Conservation (phyloP, 2,113 vertebrate species). For the Eulacestoma nigropectus region DNA sequence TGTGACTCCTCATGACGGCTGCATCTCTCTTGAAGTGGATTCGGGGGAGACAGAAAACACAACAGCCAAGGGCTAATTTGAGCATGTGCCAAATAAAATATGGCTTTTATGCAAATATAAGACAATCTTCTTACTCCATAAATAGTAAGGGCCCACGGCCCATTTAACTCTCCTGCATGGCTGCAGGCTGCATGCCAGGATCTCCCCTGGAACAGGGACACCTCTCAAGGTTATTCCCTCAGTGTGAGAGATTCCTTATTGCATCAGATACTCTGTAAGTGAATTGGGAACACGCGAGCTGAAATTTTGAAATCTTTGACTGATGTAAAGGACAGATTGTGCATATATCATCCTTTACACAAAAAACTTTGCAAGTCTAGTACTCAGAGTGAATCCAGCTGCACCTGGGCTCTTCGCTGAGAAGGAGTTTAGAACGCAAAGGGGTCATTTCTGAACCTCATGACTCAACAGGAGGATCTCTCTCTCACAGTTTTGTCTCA, state of each 20-base stretch:
- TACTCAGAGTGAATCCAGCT: background rate
- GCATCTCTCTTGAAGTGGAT: background rate
- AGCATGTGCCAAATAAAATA: background rate
- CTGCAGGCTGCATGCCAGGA: background rate
- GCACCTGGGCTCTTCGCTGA: background rate
- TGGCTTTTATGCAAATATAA: background rate
- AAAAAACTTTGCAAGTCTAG: background rate
- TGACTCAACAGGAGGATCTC: background rate
- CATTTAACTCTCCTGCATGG: background rate
- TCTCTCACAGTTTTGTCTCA: background rate
- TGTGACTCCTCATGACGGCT: fast-evolving
- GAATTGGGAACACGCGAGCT: background rate
- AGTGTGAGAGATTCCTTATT: background rate
- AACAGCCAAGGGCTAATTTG: background rate
- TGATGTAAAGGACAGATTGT: background rate
- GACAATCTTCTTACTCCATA: background rate
- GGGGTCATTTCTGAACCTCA: background rate
- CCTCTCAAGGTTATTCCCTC: background rate
- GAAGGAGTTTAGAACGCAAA: background rate
- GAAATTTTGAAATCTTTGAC: background rate
- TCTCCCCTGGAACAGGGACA: background rate
- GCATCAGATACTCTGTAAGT: background rate
- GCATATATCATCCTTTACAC: background rate
- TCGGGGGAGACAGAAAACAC: background rate
- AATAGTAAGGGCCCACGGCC: background rate